These are phyloP conservation scores for Galbula dea DNA, from an alignment of 2,113 vertebrate genomes.

Conservation along the genomic window DNA sequence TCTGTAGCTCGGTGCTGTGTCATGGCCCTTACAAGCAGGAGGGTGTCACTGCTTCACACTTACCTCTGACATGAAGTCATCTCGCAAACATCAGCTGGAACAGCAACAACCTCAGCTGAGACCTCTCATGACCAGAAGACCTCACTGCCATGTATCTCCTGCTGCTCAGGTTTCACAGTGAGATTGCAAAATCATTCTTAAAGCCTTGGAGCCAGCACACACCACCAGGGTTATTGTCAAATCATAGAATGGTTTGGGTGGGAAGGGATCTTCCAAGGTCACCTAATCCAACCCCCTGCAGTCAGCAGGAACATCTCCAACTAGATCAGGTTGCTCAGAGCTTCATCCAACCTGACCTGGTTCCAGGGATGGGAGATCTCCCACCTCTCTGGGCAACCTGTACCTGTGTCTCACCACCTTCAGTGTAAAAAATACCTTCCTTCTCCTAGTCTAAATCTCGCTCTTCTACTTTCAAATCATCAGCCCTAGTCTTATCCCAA, in stretches of 20 bases:
- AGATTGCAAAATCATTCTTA: rapidly evolving
- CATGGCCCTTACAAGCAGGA: too few relatives aligned
- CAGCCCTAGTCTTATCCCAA: background rate
- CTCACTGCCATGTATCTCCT: rapidly evolving
- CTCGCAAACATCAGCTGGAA: rapidly evolving
- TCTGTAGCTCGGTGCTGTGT: background rate
- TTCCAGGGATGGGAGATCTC: background rate
- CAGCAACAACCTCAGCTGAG: background rate
- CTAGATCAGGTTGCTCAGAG: background rate
- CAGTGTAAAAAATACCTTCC: background rate
- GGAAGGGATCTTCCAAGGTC: background rate
- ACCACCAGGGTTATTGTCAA: rapidly evolving
- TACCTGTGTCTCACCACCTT: background rate
- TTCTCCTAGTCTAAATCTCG: background rate
- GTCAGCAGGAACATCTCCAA: background rate
- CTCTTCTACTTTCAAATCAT: background rate
- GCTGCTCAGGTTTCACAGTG: rapidly evolving
- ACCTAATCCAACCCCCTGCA: background rate
- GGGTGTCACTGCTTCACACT: rapidly evolving
- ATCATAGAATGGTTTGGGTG: background rate
- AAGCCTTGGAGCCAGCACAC: rapidly evolving
- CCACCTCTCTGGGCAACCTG: background rate
- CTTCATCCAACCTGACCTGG: background rate
- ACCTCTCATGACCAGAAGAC: background rate
- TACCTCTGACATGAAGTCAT: rapidly evolving